Evolutionary conservation across 2,113 vertebrate genomes (phyloP).

Genomic region (Sapayoa aenigma): DNA sequence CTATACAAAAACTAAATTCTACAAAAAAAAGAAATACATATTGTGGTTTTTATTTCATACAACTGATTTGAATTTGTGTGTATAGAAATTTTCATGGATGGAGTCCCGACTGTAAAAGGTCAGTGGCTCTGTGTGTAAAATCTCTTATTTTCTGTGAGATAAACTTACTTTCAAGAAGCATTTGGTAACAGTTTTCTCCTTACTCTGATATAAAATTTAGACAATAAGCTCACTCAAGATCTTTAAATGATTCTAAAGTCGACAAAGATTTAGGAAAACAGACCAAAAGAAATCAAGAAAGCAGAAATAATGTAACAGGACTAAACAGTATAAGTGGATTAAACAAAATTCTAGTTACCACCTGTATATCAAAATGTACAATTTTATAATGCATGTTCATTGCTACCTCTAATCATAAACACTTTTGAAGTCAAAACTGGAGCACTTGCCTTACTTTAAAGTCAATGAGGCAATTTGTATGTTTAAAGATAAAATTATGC

Average conservation of each 20-base stretch:
- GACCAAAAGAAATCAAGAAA: background rate
- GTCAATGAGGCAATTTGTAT: background rate
- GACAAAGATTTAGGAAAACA: background rate
- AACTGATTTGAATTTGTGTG: background rate
- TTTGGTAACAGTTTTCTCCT: background rate
- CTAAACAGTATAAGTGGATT: background rate
- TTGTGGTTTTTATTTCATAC: background rate
- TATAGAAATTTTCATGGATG: background rate
- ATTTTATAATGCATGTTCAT: background rate
- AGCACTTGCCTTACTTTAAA: background rate
- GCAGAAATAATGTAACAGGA: background rate
- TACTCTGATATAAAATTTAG: background rate
- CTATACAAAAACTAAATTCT: background rate
- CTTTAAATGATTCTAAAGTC: background rate
- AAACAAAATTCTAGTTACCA: background rate
- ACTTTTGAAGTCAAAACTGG: background rate
- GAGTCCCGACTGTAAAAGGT: background rate
- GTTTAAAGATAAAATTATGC: background rate
- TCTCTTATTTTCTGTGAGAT: background rate
- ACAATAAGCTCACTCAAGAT: background rate
- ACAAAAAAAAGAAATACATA: background rate
- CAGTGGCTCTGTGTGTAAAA: fast-evolving
- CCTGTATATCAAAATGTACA: background rate
- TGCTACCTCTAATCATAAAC: background rate
- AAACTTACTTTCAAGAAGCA: background rate